phyloP scores from a whole-genome alignment of 2,888 invertebrate species.

The Slavum lentiscoides region DNA sequence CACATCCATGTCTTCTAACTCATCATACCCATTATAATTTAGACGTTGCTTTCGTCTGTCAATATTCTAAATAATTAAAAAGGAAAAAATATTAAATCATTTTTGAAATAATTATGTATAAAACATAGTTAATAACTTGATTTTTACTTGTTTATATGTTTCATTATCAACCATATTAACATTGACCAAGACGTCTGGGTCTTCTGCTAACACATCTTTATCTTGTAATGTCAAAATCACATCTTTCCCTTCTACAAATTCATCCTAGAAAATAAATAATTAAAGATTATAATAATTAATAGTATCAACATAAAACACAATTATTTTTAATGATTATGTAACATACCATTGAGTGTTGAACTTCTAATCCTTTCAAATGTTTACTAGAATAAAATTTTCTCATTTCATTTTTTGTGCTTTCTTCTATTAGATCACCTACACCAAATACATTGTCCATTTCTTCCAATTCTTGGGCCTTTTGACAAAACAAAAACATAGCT shows the following conservation, averaged over 20 bases:
- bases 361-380: conserved; percentile 79
- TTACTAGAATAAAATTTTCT: conserved; percentile 69
- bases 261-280: conserved; percentile 59
- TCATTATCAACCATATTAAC: conserved; percentile 87
- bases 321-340: neutral
- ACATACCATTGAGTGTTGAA: conserved; percentile 76
- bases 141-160: conserved; percentile 71
- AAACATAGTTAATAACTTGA: neutral
- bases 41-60: conserved; percentile 81
- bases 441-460: conserved; percentile 96
- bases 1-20: conserved; percentile 73
- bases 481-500: conserved; percentile 54
- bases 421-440: conserved; percentile 79
- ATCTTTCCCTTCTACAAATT: conserved; percentile 76
- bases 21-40: conserved; percentile 85
- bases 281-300: neutral
- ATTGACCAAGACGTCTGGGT: conserved; percentile 85
- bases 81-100: neutral
- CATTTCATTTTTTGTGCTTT: conserved; percentile 69
- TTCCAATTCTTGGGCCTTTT: conserved; percentile 86
- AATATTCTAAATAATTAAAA: conserved; percentile 68
- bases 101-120: neutral
- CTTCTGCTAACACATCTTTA: conserved; percentile 83
- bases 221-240: conserved; percentile 93
- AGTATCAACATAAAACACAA: conserved; percentile 2